Evolutionary conservation across 2,113 vertebrate species (phyloP).

Genomic region (Bungarus multicinctus): DNA sequence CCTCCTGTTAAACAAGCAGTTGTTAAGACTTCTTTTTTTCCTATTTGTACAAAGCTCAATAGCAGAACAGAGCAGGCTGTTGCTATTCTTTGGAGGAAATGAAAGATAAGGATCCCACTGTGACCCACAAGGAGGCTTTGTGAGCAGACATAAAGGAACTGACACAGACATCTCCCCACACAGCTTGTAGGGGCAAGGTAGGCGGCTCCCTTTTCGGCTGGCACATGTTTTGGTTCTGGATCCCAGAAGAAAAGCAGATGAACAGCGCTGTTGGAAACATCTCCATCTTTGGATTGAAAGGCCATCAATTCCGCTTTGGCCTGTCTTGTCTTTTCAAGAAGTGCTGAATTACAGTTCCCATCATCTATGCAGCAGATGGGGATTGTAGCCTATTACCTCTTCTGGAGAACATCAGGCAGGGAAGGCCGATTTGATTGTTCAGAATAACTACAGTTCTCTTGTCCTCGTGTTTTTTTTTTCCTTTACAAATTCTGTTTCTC

Average conservation of each 20-base stretch:
- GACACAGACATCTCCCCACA: slow-evolving; percentile 53
- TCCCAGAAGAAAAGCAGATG: background rate
- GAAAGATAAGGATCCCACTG: background rate
- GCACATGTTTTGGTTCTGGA: background rate
- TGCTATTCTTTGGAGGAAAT: background rate
- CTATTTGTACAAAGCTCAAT: background rate
- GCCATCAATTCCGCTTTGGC: background rate
- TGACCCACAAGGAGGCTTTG: slow-evolving; percentile 30
- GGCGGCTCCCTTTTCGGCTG: background rate
- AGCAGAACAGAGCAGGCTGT: background rate
- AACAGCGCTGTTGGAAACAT: background rate
- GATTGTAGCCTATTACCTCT: background rate
- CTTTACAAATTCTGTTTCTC: background rate
- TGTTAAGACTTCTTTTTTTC: background rate
- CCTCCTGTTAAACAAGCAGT: background rate
- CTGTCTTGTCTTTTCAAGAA: background rate
- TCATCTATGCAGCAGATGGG: background rate
- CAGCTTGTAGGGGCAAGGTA: background rate
- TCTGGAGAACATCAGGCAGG: background rate
- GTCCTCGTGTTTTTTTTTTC: background rate
- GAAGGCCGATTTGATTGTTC: background rate
- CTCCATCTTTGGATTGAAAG: background rate
- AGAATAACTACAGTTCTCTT: background rate
- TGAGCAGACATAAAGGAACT: slow-evolving; percentile 39
- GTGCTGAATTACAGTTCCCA: background rate